Evolutionary conservation across 2,797 vertebrate genomes (phyloP), one percentile per base, ranked within the genome.

Genomic region (Cyclopterus lumpus): DNA sequence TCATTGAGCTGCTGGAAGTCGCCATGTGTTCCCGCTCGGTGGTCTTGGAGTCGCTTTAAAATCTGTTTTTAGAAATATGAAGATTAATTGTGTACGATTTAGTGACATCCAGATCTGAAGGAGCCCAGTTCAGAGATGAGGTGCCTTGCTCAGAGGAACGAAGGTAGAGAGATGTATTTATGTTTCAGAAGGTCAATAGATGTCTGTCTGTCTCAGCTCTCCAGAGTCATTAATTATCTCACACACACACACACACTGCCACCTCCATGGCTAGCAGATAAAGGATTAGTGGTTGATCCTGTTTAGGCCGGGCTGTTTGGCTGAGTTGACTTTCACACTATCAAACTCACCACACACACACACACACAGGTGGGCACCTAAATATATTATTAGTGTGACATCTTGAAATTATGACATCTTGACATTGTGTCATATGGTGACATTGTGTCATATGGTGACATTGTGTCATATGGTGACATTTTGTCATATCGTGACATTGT

Each of bases 221-320:
- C 72, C n/a, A 38, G 57, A 88, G 84, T 86, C 73, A 89, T 88
- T 88, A 76, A 86, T 86, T 80, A 89, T 75, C 59, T 61, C 7
- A 75, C 61, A 83, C 71, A 82, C 79, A 81, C 76, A 77, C 79
- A 64, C 58, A 51, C n/a, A 22, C 20, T 16, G n/a, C 3, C n/a
- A 22, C 44, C 18, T 48, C 44, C 44, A 48, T n/a, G 18, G 46
- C 18, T n/a, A 24, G 22, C 49, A 51, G 49, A 51, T 24, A 51
- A 12, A 51, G n/a, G 49, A 51, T 51, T 51, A 51, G 22, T 24
- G n/a, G 49, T 51, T 22, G 49, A 51, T 51, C 49, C 49, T 24
- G 9, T 51, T 51, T 51, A 24, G 49, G 9, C 48, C 48, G n/a
- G 10, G 46, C 46, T 48, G 46, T 48, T 48, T 48, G 46, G 46